Base-by-base conservation (phyloP, 2,888 invertebrate species). In the Anoplius nigerrimus region DNA sequence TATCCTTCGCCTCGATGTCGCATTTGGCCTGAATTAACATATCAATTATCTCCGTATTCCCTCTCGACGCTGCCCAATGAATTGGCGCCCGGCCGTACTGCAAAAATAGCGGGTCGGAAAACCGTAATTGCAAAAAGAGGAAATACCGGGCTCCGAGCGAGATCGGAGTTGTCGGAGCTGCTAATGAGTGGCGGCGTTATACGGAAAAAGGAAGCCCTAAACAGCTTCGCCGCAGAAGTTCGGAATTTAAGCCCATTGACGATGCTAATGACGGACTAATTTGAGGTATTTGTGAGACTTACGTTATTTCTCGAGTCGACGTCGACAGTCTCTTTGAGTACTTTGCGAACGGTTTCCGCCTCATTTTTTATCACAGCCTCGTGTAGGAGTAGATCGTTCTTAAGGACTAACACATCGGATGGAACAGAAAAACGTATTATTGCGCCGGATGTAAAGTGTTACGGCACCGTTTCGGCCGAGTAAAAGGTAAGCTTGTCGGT, bases 361-460 rank as follows among this genome's bases (percentile, higher is more conserved):
- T 94, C 94, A 83, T 93, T 94, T 87, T 93, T 94, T 85, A 94
- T 93, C 42, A 94, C 94, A 2, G 94, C 94, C 82, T 94, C 94
- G 85, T 94, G 93, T 0, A 94, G 90, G 1, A 93, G 90, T 52
- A 94, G 89, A 83, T 94, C 93, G 82, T 94, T 94, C 81, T 93
- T 92, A 79, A 93, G 92, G 60, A 87, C 89, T 89, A 75, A 72
- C n/a, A 58, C n/a, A n/a, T 81, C 82, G 61, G 89, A 86, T n/a
- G 11, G 34, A 34, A 34, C 11, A 34, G 34, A 11, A 34, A 34
- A 34, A 34, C 8, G 11, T 34, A 34, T 34, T 48, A n/a, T 48
- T 5, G 3, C n/a, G 48, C n/a, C 13, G 2, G 16, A 16, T 45
- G n/a, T n/a, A n/a, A n/a, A n/a, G n/a, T n/a, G n/a, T n/a, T n/a